A percentile compares a stretch with the other conserved stretches of the same genome.
phyloP scores from a whole-genome alignment of 1,140 invertebrate genomes.

The Lordiphosa clarofinis region DNA sequence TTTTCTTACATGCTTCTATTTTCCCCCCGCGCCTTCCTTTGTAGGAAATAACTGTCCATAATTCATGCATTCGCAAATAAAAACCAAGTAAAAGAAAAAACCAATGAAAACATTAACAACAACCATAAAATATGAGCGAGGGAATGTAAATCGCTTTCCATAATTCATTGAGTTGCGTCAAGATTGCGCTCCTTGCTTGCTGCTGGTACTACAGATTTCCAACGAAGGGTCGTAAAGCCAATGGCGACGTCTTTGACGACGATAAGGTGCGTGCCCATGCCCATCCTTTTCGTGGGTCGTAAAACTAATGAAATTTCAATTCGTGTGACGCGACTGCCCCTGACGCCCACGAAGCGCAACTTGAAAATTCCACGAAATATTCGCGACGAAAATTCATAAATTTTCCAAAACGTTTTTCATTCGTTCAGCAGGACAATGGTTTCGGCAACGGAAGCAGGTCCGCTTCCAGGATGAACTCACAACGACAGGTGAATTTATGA shows the following conservation, averaged over 20 bases:
- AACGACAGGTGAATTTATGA: slow-evolving; percentile 77
- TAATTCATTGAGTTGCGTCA: slow-evolving; percentile 62
- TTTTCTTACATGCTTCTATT: slow-evolving; percentile 37
- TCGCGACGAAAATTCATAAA: slow-evolving; percentile 62
- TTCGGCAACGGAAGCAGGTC: slow-evolving; percentile 59
- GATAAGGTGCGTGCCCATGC: slow-evolving; percentile 37
- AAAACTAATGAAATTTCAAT: slow-evolving; percentile 77
- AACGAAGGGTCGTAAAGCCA: slow-evolving; percentile 59
- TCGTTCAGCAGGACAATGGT: slow-evolving; percentile 17
- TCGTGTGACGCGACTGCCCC: slow-evolving; percentile 56
- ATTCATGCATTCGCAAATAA: slow-evolving; percentile 75
- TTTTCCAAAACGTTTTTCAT: slow-evolving; percentile 40
- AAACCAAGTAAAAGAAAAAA: slow-evolving; percentile 21
- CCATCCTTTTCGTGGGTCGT: slow-evolving; percentile 49
- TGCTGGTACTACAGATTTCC: slow-evolving; percentile 34
- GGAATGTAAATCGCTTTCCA: slow-evolving; percentile 71
- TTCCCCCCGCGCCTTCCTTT: slow-evolving; percentile 28
- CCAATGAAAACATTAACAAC: slow-evolving; percentile 72
- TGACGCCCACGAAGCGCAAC: slow-evolving; percentile 11
- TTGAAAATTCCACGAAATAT: slow-evolving; percentile 69
- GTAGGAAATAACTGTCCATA: slow-evolving; percentile 64
- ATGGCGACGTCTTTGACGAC: slow-evolving; percentile 21
- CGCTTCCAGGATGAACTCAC: slow-evolving; percentile 43
- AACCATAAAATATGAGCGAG: slow-evolving; percentile 70
- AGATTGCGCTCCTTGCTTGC: slow-evolving; percentile 5